These are phyloP conservation scores for Pseudoips prasinana DNA, from an alignment of 2,888 invertebrate genomes.

Conservation along the genomic window DNA sequence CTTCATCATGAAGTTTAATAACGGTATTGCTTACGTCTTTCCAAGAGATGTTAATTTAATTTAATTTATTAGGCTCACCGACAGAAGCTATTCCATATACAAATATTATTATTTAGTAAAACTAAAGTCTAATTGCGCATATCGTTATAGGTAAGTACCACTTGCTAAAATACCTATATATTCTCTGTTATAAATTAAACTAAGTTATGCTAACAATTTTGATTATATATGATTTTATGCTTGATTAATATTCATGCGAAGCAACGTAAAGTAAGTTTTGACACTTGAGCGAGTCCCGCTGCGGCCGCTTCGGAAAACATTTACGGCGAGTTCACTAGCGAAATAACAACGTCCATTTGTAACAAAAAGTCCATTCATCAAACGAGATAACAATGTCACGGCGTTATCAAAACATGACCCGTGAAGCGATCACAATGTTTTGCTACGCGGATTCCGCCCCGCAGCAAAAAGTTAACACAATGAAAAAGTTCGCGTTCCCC, in stretches of 20 bases:
- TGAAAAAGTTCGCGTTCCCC: constrained; percentile 57
- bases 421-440: constrained; percentile 74
- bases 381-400: constrained; percentile 76
- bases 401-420: constrained; percentile 77
- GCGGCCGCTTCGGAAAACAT: constrained; percentile 46
- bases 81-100: too few relatives aligned
- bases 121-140: too few relatives aligned
- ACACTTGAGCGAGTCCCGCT: constrained; percentile 32
- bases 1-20: too few relatives aligned
- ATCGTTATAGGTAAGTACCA: too few relatives aligned
- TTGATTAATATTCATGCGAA: constrained; percentile 10
- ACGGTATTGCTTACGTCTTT: too few relatives aligned
- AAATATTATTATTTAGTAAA: too few relatives aligned
- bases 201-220: too few relatives aligned
- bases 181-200: too few relatives aligned
- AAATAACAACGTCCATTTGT: constrained; percentile 75
- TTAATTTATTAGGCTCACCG: too few relatives aligned
- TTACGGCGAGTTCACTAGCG: constrained; percentile 58
- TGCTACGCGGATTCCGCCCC: constrained; percentile 55
- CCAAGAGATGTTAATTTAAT: too few relatives aligned
- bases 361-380: constrained; percentile 79
- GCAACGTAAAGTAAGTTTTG: constrained; percentile 10
- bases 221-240: too few relatives aligned
- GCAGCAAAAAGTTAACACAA: constrained; percentile 67
- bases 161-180: too few relatives aligned